Base-by-base conservation (phyloP, 1,140 invertebrate genomes). In the Drosophila quadrilineata region DNA sequence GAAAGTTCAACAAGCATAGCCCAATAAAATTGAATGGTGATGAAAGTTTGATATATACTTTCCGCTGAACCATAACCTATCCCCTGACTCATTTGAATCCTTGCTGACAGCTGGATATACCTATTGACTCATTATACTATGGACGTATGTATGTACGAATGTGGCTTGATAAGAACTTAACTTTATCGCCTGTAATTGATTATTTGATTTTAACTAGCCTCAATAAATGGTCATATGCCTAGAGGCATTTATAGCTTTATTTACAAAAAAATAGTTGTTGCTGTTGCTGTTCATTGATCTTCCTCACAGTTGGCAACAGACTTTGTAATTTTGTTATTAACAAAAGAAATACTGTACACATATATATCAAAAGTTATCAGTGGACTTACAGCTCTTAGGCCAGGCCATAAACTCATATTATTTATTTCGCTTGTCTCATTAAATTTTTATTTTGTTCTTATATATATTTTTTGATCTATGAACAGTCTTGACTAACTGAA, bases 1-100 rank as follows among this genome's bases (percentile, higher is more conserved):
- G 49, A 62, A 40, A 41, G 24, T 41, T 33, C 26, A 24, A n/a
- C 33, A 16, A 6, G 3, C 22, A 10, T 28, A 6, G 21, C 14
- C 21, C 38, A n/a, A 2, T 3, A 9, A 3, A 6, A 21, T 33
- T 12, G 12, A 16, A 9, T 1, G 19, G 28, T n/a, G n/a, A n/a
- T n/a, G n/a, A n/a, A 22, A 33, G 33, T 21, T 35, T 10, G n/a
- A 21, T n/a, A 29, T 29, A 26, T 41, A 53, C 8, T 48, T 43
- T 33, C 12, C 22, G 3, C n/a, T 43, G 12, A 67, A 62, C 58
- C 58, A 67, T 62, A 67, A 62, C 64, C 64, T 67, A 67, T 60
- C 45, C 57, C 57, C 36, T 63, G n/a, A 24, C 8, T 45, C 19
- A 40, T 14, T 24, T 21, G 31, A 38, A 35, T 8, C 6, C 6